phyloP scores from a whole-genome alignment of 2,113 vertebrate species.

The Sinocyclocheilus maitianheensis region DNA sequence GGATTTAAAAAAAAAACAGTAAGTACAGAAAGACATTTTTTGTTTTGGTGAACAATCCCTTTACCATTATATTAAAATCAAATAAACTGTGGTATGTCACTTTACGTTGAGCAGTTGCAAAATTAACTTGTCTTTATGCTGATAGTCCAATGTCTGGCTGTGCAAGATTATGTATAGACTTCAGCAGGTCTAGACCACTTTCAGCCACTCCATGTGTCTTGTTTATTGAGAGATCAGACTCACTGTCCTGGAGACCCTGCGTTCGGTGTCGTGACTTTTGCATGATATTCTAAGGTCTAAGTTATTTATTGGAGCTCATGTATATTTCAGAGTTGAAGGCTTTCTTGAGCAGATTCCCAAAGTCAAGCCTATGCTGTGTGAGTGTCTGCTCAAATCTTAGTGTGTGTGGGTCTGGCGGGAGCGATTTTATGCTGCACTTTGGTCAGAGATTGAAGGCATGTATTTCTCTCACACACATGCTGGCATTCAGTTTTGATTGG shows the following conservation, averaged over 20 bases:
- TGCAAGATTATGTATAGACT: not conserved
- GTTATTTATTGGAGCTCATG: slow-evolving; percentile 37
- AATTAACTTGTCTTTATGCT: not conserved
- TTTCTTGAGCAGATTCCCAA: slow-evolving; percentile 30
- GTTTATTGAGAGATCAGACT: not conserved
- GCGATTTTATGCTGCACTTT: not conserved
- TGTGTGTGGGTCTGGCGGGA: not conserved
- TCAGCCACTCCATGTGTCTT: not conserved
- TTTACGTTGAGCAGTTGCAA: not conserved
- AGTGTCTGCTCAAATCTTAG: not conserved
- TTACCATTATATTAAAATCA: not conserved
- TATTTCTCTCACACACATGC: not conserved
- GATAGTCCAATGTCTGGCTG: too few relatives aligned
- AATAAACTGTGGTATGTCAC: not conserved
- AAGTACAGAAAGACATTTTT: too few relatives aligned
- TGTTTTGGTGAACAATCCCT: too few relatives aligned
- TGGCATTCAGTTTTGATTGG: not conserved
- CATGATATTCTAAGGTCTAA: not conserved
- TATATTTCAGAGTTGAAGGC: slow-evolving; percentile 32
- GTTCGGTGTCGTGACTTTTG: not conserved
- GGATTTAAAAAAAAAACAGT: too few relatives aligned
- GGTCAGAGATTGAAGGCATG: not conserved
- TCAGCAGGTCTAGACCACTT: not conserved
- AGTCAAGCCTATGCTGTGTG: not conserved
- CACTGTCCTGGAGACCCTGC: not conserved